phyloP scores from a whole-genome alignment of 2,113 vertebrate species.

The Reinhardtius hippoglossoides region DNA sequence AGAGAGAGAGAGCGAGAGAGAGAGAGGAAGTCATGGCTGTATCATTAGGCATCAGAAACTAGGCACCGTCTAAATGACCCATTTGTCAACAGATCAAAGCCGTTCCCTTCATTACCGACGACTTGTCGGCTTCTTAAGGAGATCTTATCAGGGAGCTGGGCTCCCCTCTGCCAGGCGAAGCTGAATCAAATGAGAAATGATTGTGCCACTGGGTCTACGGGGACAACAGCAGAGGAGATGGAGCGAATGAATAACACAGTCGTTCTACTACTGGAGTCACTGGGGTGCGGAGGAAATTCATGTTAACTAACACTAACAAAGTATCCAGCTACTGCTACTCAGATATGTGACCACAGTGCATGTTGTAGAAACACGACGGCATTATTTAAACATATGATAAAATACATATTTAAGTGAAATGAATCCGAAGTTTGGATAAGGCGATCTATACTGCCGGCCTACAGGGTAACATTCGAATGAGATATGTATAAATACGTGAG shows the following conservation, averaged over 20 bases:
- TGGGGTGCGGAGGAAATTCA: slow-evolving; percentile 49
- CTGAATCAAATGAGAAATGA: slow-evolving; percentile 79
- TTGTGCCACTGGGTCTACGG: slow-evolving; percentile 67
- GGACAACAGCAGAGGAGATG: slow-evolving; percentile 63
- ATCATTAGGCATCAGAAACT: slow-evolving; percentile 71
- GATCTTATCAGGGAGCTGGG: slow-evolving; percentile 80
- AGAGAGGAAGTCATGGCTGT: slow-evolving; percentile 52
- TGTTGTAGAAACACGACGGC: background rate
- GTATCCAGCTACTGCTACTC: slow-evolving; percentile 5
- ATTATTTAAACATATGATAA: background rate
- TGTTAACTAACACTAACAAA: slow-evolving; percentile 48
- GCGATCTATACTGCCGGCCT: background rate
- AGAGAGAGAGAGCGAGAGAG: slow-evolving; percentile 4
- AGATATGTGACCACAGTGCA: slow-evolving; percentile 5
- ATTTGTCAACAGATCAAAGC: slow-evolving; percentile 84
- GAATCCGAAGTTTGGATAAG: background rate
- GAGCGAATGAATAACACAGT: slow-evolving; percentile 60
- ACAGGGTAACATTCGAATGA: background rate
- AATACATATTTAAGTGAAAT: background rate
- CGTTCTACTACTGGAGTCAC: slow-evolving; percentile 24
- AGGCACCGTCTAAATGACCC: slow-evolving; percentile 82
- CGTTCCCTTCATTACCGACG: slow-evolving; percentile 84
- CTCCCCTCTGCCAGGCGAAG: slow-evolving; percentile 76
- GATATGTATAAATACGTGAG: too few relatives aligned
- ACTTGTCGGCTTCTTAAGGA: slow-evolving; percentile 80